A percentile compares a stretch with the other conserved stretches of the same genome.
Evolutionary conservation across 2,888 invertebrate genomes (phyloP).

Genomic region (Timema cristinae): DNA sequence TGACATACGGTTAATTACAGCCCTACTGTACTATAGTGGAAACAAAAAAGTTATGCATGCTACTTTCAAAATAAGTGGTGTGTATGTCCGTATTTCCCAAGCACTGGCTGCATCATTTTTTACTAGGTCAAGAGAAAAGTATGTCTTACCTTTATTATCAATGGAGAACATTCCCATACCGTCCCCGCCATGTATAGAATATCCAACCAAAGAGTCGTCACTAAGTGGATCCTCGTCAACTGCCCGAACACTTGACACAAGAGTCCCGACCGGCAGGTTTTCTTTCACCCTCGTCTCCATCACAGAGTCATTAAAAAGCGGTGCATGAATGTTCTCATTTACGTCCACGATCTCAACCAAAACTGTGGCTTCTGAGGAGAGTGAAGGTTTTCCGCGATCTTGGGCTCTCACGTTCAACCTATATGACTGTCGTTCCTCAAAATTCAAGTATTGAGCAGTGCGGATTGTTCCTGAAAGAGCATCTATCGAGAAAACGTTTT

Average conservation of each 20-base stretch:
- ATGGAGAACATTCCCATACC: conserved; percentile 91
- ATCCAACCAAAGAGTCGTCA: conserved; percentile 76
- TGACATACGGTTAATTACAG: too few relatives aligned
- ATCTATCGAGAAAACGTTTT: conserved; percentile 73
- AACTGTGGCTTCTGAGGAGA: conserved; percentile 74
- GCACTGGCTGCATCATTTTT: neutral
- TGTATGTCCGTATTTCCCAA: too few relatives aligned
- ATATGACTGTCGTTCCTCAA: conserved; percentile 84
- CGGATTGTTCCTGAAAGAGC: conserved; percentile 79
- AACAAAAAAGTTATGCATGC: too few relatives aligned
- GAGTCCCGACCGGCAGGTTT: conserved; percentile 71
- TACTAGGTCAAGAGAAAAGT: neutral
- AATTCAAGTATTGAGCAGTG: conserved; percentile 74
- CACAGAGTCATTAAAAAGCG: conserved; percentile 78
- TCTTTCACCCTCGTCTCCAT: conserved; percentile 70
- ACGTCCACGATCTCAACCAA: conserved; percentile 88
- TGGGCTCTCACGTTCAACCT: conserved; percentile 79
- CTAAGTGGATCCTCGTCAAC: conserved; percentile 76
- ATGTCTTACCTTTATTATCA: conserved; percentile 75
- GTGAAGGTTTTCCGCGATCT: conserved; percentile 78
- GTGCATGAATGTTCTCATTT: conserved; percentile 85
- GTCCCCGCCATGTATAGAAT: conserved; percentile 82
- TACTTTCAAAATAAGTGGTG: too few relatives aligned
- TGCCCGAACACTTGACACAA: conserved; percentile 74
- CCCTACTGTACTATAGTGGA: too few relatives aligned